Conservation (phyloP, 64 coral and sea anemone genomes). For the Stylophora pistillata region DNA sequence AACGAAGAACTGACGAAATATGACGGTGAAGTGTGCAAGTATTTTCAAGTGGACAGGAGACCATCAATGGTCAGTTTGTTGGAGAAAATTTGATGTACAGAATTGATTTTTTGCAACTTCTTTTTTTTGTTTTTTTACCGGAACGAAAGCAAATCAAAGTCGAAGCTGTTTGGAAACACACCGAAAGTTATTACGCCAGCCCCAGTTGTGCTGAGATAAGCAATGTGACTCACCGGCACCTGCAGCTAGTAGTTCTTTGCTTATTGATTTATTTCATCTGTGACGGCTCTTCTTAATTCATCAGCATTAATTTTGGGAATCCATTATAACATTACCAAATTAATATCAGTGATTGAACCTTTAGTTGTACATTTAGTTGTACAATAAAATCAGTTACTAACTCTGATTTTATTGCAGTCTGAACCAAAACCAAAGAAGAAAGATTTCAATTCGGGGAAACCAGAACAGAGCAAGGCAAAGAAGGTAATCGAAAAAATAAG, state of each 20-base stretch:
- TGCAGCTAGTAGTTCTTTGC: no score
- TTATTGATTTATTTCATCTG: no score
- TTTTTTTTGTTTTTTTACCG: no score
- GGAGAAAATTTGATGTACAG: neutral
- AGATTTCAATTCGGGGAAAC: neutral
- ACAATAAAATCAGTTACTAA: neutral
- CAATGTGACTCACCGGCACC: no score
- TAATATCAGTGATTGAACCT: neutral
- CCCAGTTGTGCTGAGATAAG: no score
- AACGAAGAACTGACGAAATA: constrained; percentile 66
- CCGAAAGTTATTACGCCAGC: no score
- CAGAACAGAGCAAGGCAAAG: neutral
- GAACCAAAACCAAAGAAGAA: constrained; percentile 7
- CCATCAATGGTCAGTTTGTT: neutral
- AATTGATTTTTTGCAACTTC: neutral
- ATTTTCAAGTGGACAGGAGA: constrained; percentile 69
- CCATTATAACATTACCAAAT: neutral
- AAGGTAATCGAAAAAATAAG: neutral
- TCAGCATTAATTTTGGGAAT: no score
- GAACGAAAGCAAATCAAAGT: no score
- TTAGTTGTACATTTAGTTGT: neutral
- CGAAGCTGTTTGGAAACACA: no score
- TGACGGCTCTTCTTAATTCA: no score
- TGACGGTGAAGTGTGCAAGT: constrained; percentile 70
- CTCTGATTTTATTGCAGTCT: neutral